These are phyloP conservation scores for Diplodus sargus DNA, from an alignment of 2,797 vertebrate species.

Conservation along the genomic window DNA sequence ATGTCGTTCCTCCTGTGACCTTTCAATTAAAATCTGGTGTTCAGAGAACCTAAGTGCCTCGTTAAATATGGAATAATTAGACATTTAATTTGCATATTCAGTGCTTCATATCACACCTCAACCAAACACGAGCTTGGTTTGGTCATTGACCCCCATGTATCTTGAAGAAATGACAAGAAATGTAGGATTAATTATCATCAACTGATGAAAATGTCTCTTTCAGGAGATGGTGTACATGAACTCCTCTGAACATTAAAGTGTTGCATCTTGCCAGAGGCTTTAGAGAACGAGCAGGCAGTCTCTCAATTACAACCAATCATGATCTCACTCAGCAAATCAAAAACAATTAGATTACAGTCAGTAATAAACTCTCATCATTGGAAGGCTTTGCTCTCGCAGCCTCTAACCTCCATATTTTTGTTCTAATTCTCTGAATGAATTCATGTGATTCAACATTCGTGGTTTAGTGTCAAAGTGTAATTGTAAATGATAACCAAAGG, in stretches of 20 bases:
- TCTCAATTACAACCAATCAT: slow-evolving; percentile 58
- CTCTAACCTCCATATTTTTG: slow-evolving; percentile 40
- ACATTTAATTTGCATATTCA: slow-evolving; percentile 24
- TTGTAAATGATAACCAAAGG: slow-evolving; percentile 22
- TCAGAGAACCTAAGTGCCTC: slow-evolving; percentile 22
- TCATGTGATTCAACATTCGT: slow-evolving; percentile 23
- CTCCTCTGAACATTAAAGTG: slow-evolving; percentile 12
- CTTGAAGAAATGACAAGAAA: not conserved
- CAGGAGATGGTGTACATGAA: slow-evolving; percentile 6
- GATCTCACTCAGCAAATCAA: slow-evolving; percentile 54
- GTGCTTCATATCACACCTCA: not conserved
- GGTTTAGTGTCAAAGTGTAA: slow-evolving; percentile 40
- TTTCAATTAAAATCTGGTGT: slow-evolving; percentile 43
- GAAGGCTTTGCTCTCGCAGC: slow-evolving; percentile 30
- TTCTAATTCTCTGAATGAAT: slow-evolving; percentile 49
- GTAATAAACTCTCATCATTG: slow-evolving; percentile 47
- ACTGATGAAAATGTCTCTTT: slow-evolving; percentile 10
- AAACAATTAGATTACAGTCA: slow-evolving; percentile 56
- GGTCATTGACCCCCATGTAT: not conserved
- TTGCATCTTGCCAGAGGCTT: slow-evolving; percentile 35
- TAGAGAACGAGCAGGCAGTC: slow-evolving; percentile 29
- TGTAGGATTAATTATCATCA: not conserved
- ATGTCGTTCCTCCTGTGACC: slow-evolving; percentile 20
- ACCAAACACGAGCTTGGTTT: not conserved
- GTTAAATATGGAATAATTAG: slow-evolving; percentile 44